Base-by-base conservation (phyloP, 1,140 invertebrate species). In the Lepeophtheirus salmonis region DNA sequence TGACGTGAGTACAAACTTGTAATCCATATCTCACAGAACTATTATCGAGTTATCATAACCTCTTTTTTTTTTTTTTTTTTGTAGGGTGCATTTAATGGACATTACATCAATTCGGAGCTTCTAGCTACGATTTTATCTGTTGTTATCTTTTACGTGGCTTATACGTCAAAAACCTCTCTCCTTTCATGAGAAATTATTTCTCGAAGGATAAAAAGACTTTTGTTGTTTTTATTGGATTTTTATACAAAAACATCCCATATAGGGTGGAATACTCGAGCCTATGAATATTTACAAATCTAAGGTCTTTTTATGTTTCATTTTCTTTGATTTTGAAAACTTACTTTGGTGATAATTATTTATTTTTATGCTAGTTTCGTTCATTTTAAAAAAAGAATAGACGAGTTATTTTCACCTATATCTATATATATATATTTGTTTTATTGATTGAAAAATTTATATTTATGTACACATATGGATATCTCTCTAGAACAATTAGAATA, bases 51-150 rank as follows among this genome's bases (percentile, higher is more conserved):
- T n/a, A n/a, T n/a, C n/a, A n/a, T n/a, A n/a, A n/a, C n/a, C n/a
- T n/a, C n/a, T n/a, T n/a, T n/a, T 21, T 17, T 63, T 1, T 22
- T 26, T 63, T n/a, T 66, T 21, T 61, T 53, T 56, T 68, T 72
- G 17, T 66, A 76, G 72, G 85, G 88, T 64, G 81, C 88, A 62
- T 94, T 89, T 73, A 83, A 81, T 64, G 90, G 90, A 14, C 88
- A 88, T 4, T 86, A 84, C 81, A 77, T 96, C 12, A 89, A 90
- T 67, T 89, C 86, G 12, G 90, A 96, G 76, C 80, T 91, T 23
- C 73, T 94, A 49, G 90, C 89, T 26, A 83, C 83, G 12, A 71
- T 80, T 25, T 70, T 86, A 1, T 83, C 86, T 2, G 76, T 83
- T 62, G 69, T 85, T 48, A 80, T 92, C 17, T 87, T 84, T 60